A percentile compares a stretch with the other conserved stretches of the same genome.
phyloP scores from a whole-genome alignment of 64 coral and sea anemone genomes.

The Dendronephthya gigantea region DNA sequence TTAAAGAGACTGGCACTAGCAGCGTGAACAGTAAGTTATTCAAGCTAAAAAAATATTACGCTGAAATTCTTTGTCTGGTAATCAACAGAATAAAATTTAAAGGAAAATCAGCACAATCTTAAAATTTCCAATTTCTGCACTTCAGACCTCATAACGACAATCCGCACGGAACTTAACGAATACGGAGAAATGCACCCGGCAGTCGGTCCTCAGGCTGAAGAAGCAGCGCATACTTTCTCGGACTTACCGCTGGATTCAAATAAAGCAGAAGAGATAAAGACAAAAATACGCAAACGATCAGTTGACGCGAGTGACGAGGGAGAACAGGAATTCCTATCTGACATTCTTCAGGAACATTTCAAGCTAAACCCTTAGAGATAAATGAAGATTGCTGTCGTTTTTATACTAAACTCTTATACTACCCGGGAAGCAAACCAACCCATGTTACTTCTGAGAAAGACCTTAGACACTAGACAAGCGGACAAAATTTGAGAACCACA shows the following conservation, averaged over 20 bases:
- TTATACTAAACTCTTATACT: no score
- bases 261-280: constrained; percentile 58
- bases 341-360: constrained; percentile 6
- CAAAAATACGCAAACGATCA: constrained; percentile 67
- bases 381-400: background rate
- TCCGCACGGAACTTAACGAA: constrained; percentile 35
- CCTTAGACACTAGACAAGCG: no score
- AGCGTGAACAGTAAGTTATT: constrained; percentile 26
- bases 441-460: no score
- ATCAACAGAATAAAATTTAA: no score
- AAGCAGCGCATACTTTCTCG: constrained; percentile 45
- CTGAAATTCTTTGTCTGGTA: no score
- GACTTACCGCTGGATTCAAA: constrained; percentile 64
- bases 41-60: background rate
- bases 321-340: background rate
- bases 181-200: constrained; percentile 55
- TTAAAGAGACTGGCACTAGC: constrained; percentile 31
- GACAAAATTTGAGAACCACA: no score
- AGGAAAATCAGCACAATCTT: no score
- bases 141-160: constrained; percentile 39
- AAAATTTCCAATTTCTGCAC: background rate
- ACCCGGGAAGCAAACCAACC: no score
- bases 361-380: background rate
- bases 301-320: constrained; percentile 56
- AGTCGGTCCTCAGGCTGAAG: constrained; percentile 54